These are phyloP conservation scores for Urophycis tenuis DNA, from an alignment of 2,797 vertebrate species.

Conservation along the genomic window DNA sequence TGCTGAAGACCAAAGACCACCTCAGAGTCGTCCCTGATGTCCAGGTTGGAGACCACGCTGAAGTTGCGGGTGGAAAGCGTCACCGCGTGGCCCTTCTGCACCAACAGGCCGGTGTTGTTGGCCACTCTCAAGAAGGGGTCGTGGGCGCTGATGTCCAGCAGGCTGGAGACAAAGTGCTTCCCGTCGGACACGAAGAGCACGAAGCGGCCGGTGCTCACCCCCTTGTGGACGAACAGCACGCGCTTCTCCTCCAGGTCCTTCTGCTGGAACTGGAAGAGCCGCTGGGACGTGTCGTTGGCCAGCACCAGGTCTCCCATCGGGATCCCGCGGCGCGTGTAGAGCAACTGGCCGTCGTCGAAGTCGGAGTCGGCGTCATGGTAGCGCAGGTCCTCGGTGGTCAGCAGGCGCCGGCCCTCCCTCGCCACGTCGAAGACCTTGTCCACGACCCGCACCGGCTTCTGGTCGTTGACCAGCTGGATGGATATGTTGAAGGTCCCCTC, in stretches of 20 bases:
- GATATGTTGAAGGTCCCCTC: conserved; percentile 76
- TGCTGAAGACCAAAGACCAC: conserved; percentile 65
- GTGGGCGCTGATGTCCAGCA: conserved; percentile 79
- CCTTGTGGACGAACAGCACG: conserved; percentile 79
- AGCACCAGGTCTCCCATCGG: conserved; percentile 84
- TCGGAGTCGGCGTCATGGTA: conserved; percentile 83
- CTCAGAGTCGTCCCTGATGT: conserved; percentile 73
- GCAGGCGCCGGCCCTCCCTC: conserved; percentile 71
- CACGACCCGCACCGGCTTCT: conserved; percentile 78
- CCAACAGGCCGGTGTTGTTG: conserved; percentile 81
- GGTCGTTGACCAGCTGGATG: conserved; percentile 80
- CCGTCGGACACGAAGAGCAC: conserved; percentile 88
- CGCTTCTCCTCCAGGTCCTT: conserved; percentile 73
- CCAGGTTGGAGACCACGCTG: conserved; percentile 81
- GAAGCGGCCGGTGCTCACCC: conserved; percentile 75
- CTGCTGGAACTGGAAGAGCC: conserved; percentile 83
- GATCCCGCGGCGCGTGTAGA: conserved; percentile 82
- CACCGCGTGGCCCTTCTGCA: conserved; percentile 75
- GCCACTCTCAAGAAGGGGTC: conserved; percentile 74
- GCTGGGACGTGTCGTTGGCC: conserved; percentile 73
- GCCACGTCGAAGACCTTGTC: conserved; percentile 81
- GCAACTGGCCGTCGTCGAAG: conserved; percentile 77
- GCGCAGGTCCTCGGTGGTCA: conserved; percentile 78
- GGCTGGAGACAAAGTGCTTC: conserved; percentile 77
- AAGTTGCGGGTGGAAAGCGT: conserved; percentile 72